Conservation (phyloP, 2,113 vertebrate genomes). For the Passer montanus region DNA sequence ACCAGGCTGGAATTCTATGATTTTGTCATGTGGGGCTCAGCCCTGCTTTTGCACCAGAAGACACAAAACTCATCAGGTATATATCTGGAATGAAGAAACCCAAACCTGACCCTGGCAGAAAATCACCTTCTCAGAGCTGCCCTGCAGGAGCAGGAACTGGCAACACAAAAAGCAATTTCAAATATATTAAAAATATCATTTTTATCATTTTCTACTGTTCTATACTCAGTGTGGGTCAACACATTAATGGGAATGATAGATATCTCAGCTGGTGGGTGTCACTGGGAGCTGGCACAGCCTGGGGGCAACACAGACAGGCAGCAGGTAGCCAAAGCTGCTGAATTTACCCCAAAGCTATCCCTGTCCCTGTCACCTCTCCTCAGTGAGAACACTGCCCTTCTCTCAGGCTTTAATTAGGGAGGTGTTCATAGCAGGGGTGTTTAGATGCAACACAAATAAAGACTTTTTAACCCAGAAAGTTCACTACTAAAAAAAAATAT, state of each 20-base stretch:
- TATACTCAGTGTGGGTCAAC: fast-evolving
- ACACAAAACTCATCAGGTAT: background rate
- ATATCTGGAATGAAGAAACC: background rate
- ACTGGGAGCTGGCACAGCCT: background rate
- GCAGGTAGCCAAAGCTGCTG: background rate
- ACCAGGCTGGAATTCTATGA: background rate
- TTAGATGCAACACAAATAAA: background rate
- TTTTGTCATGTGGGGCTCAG: fast-evolving
- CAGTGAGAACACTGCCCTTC: background rate
- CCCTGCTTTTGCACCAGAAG: background rate
- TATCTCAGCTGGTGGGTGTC: too few relatives aligned
- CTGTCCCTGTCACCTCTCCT: too few relatives aligned
- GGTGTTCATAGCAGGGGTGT: background rate
- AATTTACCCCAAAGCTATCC: background rate
- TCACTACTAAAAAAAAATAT: background rate
- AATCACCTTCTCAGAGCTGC: background rate
- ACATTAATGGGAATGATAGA: fast-evolving
- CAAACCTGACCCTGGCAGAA: background rate
- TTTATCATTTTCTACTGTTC: background rate
- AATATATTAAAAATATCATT: background rate
- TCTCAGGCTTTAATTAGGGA: background rate
- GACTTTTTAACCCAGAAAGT: background rate
- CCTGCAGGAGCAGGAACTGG: background rate
- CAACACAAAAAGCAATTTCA: background rate
- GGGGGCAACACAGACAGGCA: fast-evolving